Evolutionary conservation across 2,113 vertebrate genomes (phyloP).

Genomic region (Ursus arctos): DNA sequence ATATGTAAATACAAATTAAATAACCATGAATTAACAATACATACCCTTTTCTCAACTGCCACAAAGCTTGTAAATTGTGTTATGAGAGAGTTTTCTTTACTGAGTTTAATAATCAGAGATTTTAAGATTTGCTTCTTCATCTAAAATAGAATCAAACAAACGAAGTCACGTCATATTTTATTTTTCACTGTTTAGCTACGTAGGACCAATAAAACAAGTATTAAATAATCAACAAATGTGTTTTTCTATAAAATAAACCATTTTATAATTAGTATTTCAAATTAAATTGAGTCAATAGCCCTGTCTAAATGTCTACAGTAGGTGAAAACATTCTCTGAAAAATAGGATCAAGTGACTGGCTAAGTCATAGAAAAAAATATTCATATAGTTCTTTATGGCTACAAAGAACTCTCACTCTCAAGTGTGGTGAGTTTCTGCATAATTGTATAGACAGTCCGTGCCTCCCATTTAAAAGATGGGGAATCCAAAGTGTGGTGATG

Average conservation of each 20-base stretch:
- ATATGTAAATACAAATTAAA: neutral
- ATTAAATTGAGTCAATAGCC: neutral
- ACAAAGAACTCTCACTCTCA: neutral
- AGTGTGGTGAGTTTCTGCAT: neutral
- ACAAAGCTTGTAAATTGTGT: constrained; percentile 96
- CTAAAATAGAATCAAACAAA: constrained; percentile 85
- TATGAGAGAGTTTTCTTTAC: constrained; percentile 93
- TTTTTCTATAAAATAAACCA: neutral
- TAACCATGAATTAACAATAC: constrained; percentile 72
- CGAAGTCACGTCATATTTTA: neutral
- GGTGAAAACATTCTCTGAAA: neutral
- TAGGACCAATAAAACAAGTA: neutral
- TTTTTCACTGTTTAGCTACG: neutral
- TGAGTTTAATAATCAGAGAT: constrained; percentile 90
- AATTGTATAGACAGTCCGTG: neutral
- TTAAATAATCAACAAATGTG: neutral
- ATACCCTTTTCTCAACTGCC: constrained; percentile 94
- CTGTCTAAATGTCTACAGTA: neutral
- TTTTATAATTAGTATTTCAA: constrained; percentile 16
- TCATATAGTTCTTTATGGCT: neutral
- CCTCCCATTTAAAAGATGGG: neutral
- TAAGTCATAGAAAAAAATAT: neutral
- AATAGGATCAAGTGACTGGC: neutral
- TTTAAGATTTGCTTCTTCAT: constrained; percentile 92
- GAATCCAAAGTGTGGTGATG: neutral